Base-by-base conservation (phyloP, 1,140 invertebrate species). In the Plutomurus gul region DNA sequence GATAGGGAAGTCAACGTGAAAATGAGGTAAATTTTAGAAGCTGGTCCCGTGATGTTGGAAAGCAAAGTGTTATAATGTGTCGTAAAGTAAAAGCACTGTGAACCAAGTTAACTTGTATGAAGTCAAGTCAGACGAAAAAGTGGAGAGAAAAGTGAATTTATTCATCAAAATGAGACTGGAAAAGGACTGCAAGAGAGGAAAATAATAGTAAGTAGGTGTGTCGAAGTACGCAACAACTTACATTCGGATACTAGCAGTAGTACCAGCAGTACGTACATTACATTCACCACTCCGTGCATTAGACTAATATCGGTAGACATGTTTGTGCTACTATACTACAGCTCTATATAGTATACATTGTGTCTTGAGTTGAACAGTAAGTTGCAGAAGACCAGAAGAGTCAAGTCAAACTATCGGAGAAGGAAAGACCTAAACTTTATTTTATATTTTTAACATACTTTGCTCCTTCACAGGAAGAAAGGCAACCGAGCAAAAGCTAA, bases 61-160 rank as follows among this genome's bases (percentile, higher is more conserved):
- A 65, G 56, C 13, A 36, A 65, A 65, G 56, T 65, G 56, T n/a
- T n/a, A n/a, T n/a, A n/a, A 56, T 56, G 51, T 11, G 25, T 27
- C 25, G 51, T n/a, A 27, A 65, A 27, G 56, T 65, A 27, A 65
- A 65, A 65, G 56, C 36, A 65, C 56, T n/a, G 56, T 65, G 36
- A 65, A 36, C 27, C 56, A 65, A 65, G 27, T 65, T 33, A 65
- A 36, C 25, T 65, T 65, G 56, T 33, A 65, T 65, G 56, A 65
- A 65, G 56, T 65, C 25, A 65, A 65, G 56, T 65, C 56, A 65
- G 18, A 65, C 56, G 27, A 36, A 65, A 65, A 65, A 65, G 25
- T 65, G 56, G 56, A 33, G 27, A 65, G 56, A 30, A 65, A 65
- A 65, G 56, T 65, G 56, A 65, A 65, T 65, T 65, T 65, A 65